Evolutionary conservation across 2,888 invertebrate species (phyloP), one percentile per base, ranked within the genome.

Genomic region (Pseudococcus viburni): DNA sequence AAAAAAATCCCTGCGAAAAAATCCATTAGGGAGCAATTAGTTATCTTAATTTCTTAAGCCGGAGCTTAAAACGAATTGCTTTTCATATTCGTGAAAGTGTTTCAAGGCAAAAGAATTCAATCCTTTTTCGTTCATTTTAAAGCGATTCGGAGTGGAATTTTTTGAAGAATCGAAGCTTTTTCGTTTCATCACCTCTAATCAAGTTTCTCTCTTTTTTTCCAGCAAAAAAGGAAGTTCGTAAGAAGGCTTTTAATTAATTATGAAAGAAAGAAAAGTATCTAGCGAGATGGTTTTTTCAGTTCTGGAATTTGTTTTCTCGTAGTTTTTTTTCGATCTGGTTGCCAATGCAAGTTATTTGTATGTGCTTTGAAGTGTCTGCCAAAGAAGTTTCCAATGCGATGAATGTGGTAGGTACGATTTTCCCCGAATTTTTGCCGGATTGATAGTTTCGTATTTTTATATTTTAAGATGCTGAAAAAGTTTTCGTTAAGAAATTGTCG

Each of bases 1-100:
- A 11, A 64, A 64, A 64, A 64, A 22, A 22, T 64, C 64, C 64
- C 64, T 64, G 33, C 26, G 33, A 73, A 73, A 73, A 73, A 73
- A 73, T 73, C 73, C 73, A 73, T 73, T 73, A 73, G 73, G 73
- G 73, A 73, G 73, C 73, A 73, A 73, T 73, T 73, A 73, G 73
- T 73, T 73, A 73, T 73, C 73, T 33, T 73, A 73, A 73, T 73
- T 73, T 73, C 73, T 73, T 73, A 73, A 73, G 73, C 73, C 73
- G 73, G 33, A 73, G 73, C 73, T 73, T 73, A 33, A 17, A 73
- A 73, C 73, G 73, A 73, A 73, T 73, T 73, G 73, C 73, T 73
- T 73, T 64, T 73, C 73, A 73, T 73, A 73, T 73, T 73, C 33
- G 33, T 73, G 33, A 73, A 73, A 73, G 73, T 73, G 73, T 73